These are phyloP conservation scores for Gadus macrocephalus DNA, from an alignment of 2,113 vertebrate genomes.

Conservation along the genomic window DNA sequence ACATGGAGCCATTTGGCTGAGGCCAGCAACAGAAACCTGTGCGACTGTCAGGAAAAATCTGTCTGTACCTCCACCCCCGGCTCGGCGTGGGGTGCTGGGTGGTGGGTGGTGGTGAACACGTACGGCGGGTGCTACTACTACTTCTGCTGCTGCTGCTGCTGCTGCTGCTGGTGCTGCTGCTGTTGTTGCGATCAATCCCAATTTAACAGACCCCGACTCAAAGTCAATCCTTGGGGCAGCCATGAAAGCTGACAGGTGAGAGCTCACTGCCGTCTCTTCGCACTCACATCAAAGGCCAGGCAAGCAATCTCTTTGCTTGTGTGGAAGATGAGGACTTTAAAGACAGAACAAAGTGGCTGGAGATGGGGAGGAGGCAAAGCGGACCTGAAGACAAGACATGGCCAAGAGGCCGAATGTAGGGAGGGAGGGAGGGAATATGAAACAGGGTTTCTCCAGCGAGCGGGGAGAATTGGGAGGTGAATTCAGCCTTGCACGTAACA, in stretches of 20 bases:
- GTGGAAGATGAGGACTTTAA: conserved; percentile 55
- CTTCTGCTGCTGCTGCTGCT: too few species aligned
- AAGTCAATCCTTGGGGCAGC: conserved; percentile 71
- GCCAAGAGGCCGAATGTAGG: conserved; percentile 59
- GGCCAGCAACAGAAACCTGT: conserved; percentile 34
- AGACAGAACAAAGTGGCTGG: conserved; percentile 65
- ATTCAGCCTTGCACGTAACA: conserved; percentile 20
- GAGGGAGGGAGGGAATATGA: conserved; percentile 48
- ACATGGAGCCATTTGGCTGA: conserved; percentile 37
- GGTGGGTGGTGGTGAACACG: conserved; percentile 23
- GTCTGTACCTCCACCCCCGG: not conserved
- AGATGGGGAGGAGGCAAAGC: conserved; percentile 40
- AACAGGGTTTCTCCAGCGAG: conserved; percentile 41
- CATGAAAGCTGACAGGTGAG: conserved; percentile 73
- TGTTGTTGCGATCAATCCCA: conserved; percentile 74
- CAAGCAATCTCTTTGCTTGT: conserved; percentile 37
- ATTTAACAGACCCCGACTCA: conserved; percentile 72
- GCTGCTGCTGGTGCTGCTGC: not conserved
- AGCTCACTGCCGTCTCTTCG: conserved; percentile 63
- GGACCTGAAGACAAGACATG: conserved; percentile 50
- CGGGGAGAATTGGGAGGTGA: conserved; percentile 37
- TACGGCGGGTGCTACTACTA: conserved; percentile 31
- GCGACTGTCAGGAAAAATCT: conserved; percentile 57
- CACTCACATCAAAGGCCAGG: conserved; percentile 62
- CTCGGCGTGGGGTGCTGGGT: conserved; percentile 14